phyloP scores from a whole-genome alignment of 2,113 vertebrate species.

The Cryptomyrus ogoouensis region DNA sequence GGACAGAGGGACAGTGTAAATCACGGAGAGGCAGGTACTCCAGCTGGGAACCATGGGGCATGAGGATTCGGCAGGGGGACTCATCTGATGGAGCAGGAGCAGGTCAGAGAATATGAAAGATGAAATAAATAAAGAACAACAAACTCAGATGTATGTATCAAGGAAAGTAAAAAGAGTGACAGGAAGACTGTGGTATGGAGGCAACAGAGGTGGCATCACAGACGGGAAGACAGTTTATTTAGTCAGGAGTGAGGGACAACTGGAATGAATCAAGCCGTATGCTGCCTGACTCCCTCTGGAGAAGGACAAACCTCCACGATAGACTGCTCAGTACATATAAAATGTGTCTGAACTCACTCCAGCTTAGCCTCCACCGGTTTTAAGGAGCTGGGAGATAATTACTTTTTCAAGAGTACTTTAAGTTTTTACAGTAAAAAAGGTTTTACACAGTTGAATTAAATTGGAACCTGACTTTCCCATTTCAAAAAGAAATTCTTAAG shows the following conservation, averaged over 20 bases:
- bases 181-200: neutral
- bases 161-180: neutral
- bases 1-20: constrained; percentile 35
- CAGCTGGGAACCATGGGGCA: neutral
- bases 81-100: neutral
- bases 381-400: constrained; percentile 30
- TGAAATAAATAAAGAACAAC: neutral
- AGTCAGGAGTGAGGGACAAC: neutral
- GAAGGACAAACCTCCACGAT: neutral
- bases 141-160: neutral
- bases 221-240: neutral
- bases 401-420: constrained; percentile 26
- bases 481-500: neutral
- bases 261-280: neutral
- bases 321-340: constrained; percentile 56
- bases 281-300: neutral
- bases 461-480: neutral
- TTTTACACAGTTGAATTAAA: neutral
- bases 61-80: neutral
- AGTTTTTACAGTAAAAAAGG: neutral
- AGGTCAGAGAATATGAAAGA: neutral
- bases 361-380: constrained; percentile 33
- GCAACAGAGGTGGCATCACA: neutral
- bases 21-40: neutral
- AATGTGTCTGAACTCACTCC: constrained; percentile 44